A percentile compares a stretch with the other conserved stretches of the same genome.
These are phyloP conservation scores for Dermochelys coriacea DNA, from an alignment of 2,797 vertebrate species.

Conservation along the genomic window DNA sequence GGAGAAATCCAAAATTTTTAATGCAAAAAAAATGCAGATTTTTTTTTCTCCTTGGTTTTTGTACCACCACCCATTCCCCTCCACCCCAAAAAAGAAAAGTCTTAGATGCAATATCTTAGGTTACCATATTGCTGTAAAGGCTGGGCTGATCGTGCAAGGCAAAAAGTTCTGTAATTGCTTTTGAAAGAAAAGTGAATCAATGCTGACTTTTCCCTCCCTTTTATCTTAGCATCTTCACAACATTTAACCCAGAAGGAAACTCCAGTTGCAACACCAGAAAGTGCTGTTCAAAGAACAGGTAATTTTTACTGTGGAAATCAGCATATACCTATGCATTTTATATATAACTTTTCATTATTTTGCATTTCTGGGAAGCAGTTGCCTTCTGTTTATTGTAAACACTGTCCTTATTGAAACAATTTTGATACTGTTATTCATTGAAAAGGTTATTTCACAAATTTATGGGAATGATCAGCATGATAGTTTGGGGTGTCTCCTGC, in stretches of 20 bases:
- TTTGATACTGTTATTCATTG: not conserved
- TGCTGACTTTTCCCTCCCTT: constrained; percentile 57
- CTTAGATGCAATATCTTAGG: not conserved
- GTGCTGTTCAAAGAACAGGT: constrained; percentile 83
- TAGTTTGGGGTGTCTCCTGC: not conserved
- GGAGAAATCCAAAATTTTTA: not conserved
- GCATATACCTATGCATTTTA: not conserved
- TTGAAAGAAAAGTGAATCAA: constrained; percentile 65
- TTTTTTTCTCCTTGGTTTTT: not conserved
- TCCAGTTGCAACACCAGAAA: constrained; percentile 78
- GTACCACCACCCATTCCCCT: not conserved
- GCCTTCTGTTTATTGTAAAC: not conserved
- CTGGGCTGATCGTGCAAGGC: not conserved
- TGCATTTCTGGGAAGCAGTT: not conserved
- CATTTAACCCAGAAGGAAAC: constrained; percentile 81
- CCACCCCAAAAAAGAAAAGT: too few relatives aligned
- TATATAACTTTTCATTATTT: not conserved
- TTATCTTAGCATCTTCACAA: constrained; percentile 79
- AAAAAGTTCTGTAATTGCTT: constrained; percentile 23
- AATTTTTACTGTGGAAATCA: constrained; percentile 65
- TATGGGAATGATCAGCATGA: not conserved
- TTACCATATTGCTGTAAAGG: not conserved
- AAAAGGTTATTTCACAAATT: not conserved
- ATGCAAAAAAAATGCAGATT: not conserved
- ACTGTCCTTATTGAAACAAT: not conserved